phyloP scores from a whole-genome alignment of 2,888 invertebrate species.

The Drosophila rubida region DNA sequence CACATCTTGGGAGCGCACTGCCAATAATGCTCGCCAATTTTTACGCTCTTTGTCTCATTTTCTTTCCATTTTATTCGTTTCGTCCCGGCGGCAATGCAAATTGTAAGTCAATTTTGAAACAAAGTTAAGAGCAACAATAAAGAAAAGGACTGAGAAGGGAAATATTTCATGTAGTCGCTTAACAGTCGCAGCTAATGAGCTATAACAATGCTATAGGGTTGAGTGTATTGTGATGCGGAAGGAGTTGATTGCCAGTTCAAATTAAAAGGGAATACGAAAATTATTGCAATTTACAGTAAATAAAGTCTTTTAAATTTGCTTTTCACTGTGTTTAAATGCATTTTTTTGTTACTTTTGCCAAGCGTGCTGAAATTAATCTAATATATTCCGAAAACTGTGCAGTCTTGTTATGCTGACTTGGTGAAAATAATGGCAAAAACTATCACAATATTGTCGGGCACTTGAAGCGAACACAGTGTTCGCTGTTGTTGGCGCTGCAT shows the following conservation, averaged over 20 bases:
- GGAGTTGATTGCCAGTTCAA: background rate
- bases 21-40: constrained; percentile 32
- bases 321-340: background rate
- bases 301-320: too few relatives aligned
- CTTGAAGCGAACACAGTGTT: constrained; percentile 13
- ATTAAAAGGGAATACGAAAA: background rate
- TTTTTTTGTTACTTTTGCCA: background rate
- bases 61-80: background rate
- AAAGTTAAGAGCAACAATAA: constrained; percentile 9
- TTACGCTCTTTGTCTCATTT: constrained; percentile 14
- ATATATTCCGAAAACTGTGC: background rate
- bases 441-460: constrained; percentile 34
- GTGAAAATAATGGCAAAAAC: constrained; percentile 30
- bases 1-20: constrained; percentile 38
- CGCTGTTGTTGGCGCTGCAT: constrained; percentile 18
- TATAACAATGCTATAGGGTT: constrained; percentile 2
- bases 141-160: background rate
- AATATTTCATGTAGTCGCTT: constrained; percentile 2
- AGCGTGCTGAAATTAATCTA: background rate
- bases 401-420: constrained; percentile 11
- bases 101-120: constrained; percentile 34
- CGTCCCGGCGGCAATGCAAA: constrained; percentile 35
- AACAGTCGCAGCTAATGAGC: constrained; percentile 13
- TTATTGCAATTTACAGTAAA: background rate
- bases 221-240: background rate